Base-by-base conservation (phyloP, 2,113 vertebrate species). In the Saimiri boliviensis region DNA sequence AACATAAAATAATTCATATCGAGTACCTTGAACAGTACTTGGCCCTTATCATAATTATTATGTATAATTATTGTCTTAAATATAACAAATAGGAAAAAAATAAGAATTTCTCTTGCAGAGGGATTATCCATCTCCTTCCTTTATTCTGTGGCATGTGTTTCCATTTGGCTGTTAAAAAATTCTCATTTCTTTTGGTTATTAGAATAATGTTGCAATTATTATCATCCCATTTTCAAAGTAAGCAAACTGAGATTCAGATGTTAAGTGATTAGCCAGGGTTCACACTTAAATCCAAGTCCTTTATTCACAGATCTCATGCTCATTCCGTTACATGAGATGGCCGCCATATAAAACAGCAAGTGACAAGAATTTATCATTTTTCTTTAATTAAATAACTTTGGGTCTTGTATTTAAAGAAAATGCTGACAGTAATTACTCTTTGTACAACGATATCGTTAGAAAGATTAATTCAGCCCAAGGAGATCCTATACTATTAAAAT, bases 371-470 rank as follows among this genome's bases (percentile, higher is more conserved):
- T 82, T 45, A 56, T 56, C 66, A 77, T 27, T 63, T 30, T 88
- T 63, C 30, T 91, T 86, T 93, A 91, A 96, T 47, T 13, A 91
- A 91, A 89, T 71, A 13, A 58, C 25, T 89, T 94, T 71, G n/a
- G 32, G 8, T 95, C 19, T 70, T 89, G 23, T 49, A 56, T 82
- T 95, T 82, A 52, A 83, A 92, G 82, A 86, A 82, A 79, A 74
- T 85, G n/a, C 63, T 77, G 32, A 30, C 66, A 77, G 58, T 5
- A 73, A 11, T 70, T 42, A 71, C 35, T 79, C 35, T n/a, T 27
- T 21, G 4, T 80, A 66, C 20, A 85, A 95, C 6, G 12, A 40
- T 52, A 66, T 13, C 66, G 20, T 30, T 91, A 52, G 40, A 81
- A 91, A 88, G 19, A 68, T 45, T 35, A 89, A 81, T 76, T 94